A percentile compares a stretch with the other conserved stretches of the same genome.
Evolutionary conservation across 2,797 vertebrate species (phyloP).

Genomic region (Anabas testudineus): DNA sequence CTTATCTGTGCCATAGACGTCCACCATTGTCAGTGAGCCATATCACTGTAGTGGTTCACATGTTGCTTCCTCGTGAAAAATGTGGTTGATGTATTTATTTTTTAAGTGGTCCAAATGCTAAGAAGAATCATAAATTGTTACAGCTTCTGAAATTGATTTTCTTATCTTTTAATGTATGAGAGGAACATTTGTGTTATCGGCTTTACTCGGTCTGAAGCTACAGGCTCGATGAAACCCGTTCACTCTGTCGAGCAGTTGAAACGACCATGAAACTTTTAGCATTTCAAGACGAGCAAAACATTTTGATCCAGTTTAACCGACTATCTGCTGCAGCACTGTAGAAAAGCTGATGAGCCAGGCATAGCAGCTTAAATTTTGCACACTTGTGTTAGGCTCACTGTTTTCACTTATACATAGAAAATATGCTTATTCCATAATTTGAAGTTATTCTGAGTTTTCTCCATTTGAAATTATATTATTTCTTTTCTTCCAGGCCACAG

Average conservation of each 20-base stretch:
- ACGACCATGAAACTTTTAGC: conserved; percentile 49
- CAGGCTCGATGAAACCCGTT: conserved; percentile 31
- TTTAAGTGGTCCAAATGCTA: no score
- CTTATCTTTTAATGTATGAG: conserved; percentile 4
- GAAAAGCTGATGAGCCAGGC: conserved; percentile 15
- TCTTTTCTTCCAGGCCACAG: conserved; percentile 90
- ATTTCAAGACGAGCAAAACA: conserved; percentile 56
- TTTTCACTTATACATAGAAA: neutral
- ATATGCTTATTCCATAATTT: neutral
- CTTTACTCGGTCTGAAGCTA: conserved; percentile 16
- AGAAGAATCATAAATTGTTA: neutral
- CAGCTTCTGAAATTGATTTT: neutral
- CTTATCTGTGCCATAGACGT: no score
- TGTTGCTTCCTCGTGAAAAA: no score
- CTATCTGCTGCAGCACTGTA: conserved; percentile 19
- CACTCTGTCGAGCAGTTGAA: conserved; percentile 17
- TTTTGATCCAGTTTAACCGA: conserved; percentile 39
- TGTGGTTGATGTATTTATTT: no score
- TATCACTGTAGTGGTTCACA: no score
- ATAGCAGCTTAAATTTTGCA: conserved; percentile 4
- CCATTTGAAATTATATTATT: conserved; percentile 47
- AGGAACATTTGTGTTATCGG: conserved; percentile 12
- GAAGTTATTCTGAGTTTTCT: neutral
- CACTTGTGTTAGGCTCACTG: neutral
- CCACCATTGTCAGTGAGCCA: no score